Conservation (phyloP, 2,113 vertebrate species). For the Hydrochoerus hydrochaeris region DNA sequence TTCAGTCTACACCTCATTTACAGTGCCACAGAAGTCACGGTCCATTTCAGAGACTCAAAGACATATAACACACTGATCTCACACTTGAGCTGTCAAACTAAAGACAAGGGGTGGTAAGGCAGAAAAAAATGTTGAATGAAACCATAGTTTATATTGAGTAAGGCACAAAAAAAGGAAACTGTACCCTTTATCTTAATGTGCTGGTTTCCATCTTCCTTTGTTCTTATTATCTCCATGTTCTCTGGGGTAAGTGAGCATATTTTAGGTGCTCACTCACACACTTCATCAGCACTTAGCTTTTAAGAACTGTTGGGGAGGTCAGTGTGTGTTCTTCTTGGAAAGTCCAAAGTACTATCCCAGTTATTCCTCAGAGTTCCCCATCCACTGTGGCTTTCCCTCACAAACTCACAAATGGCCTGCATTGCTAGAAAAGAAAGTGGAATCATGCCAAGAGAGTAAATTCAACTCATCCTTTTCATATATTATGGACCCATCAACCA, state of each 20-base stretch:
- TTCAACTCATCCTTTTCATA: neutral
- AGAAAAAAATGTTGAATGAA: neutral
- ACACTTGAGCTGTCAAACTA: neutral
- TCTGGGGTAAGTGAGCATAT: neutral
- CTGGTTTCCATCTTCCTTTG: neutral
- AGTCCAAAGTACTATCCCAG: accelerated
- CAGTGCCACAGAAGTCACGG: neutral
- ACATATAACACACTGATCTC: neutral
- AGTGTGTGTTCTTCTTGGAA: neutral
- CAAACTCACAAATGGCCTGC: neutral
- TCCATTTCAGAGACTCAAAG: neutral
- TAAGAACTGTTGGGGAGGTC: neutral
- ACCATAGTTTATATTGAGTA: neutral
- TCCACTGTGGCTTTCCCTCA: neutral
- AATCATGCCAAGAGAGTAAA: neutral
- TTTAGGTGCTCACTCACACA: neutral
- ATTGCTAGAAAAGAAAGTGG: neutral
- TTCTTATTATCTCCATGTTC: neutral
- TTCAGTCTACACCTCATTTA: neutral
- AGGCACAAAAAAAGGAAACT: neutral
- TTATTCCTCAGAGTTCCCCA: neutral
- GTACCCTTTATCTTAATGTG: neutral
- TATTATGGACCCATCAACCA: neutral
- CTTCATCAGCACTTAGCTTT: neutral
- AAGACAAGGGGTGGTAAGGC: neutral